These are phyloP conservation scores for Aldrovandia affinis DNA, from an alignment of 2,797 vertebrate species.

Conservation along the genomic window DNA sequence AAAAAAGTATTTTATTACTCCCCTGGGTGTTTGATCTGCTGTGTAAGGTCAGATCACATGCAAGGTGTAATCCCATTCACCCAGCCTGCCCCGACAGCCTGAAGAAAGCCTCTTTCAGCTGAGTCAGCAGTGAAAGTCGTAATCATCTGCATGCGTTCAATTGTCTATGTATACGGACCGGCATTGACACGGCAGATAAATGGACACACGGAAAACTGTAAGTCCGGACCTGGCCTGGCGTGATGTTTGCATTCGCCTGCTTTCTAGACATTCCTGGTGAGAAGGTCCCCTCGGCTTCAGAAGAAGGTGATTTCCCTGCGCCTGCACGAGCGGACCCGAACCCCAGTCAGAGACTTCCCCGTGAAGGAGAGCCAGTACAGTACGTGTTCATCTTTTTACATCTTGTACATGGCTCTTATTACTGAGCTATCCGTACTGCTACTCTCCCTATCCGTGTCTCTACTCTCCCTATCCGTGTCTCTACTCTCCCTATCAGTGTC, in stretches of 20 bases:
- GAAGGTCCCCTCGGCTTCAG: conserved; percentile 82
- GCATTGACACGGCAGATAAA: neutral
- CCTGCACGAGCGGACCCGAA: conserved; percentile 71
- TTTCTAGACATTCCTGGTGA: conserved; percentile 86
- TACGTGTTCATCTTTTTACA: conserved; percentile 65
- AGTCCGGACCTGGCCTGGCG: neutral
- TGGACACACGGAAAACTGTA: neutral
- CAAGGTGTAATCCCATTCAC: neutral
- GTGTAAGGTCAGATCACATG: neutral
- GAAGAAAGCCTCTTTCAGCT: neutral
- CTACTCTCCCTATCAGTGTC: too few species aligned
- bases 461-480: too few species aligned
- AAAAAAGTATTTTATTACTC: neutral
- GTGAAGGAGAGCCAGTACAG: conserved; percentile 89
- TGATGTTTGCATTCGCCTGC: neutral
- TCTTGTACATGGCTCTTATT: neutral
- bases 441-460: neutral
- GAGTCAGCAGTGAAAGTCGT: neutral
- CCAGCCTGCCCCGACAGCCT: neutral
- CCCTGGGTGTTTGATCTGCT: neutral
- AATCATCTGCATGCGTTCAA: neutral
- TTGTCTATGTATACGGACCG: neutral
- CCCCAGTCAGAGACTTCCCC: conserved; percentile 80
- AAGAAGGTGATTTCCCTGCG: conserved; percentile 90
- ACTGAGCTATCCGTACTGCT: neutral